Evolutionary conservation across 1,140 invertebrate genomes (phyloP).

Genomic region (Aporrectodea caliginosa): DNA sequence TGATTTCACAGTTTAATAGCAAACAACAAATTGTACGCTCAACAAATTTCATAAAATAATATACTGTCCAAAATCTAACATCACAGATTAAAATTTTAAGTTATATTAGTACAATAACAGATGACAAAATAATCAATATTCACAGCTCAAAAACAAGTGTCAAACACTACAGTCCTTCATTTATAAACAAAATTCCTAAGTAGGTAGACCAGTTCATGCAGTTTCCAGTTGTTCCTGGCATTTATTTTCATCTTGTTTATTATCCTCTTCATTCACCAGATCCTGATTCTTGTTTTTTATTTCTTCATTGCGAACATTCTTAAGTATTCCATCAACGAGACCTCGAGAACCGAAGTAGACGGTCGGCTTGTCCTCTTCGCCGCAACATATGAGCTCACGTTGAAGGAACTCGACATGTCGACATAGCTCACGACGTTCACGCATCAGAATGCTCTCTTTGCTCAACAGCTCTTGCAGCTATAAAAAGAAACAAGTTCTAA

Average conservation of each 20-base stretch:
- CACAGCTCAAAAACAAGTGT: no score
- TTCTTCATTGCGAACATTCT: neutral
- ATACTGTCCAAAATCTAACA: no score
- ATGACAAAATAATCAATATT: no score
- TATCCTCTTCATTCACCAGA: neutral
- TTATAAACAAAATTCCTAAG: no score
- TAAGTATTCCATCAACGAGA: neutral
- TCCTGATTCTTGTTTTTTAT: neutral
- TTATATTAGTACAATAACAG: no score
- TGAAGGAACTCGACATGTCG: neutral
- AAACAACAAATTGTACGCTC: no score
- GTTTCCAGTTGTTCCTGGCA: neutral
- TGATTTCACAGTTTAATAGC: no score
- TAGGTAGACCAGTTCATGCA: no score
- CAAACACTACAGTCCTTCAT: no score
- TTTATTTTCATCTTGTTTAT: neutral
- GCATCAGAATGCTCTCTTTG: neutral
- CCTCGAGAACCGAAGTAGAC: neutral
- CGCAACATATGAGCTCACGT: neutral
- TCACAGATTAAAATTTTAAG: no score
- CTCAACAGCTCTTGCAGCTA: neutral
- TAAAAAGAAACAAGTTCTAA: constrained; percentile 14
- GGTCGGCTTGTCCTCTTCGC: neutral
- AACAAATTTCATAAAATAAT: no score
- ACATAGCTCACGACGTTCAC: neutral